These are phyloP conservation scores for Ficedula albicollis DNA, from an alignment of 2,797 vertebrate genomes.

Conservation along the genomic window DNA sequence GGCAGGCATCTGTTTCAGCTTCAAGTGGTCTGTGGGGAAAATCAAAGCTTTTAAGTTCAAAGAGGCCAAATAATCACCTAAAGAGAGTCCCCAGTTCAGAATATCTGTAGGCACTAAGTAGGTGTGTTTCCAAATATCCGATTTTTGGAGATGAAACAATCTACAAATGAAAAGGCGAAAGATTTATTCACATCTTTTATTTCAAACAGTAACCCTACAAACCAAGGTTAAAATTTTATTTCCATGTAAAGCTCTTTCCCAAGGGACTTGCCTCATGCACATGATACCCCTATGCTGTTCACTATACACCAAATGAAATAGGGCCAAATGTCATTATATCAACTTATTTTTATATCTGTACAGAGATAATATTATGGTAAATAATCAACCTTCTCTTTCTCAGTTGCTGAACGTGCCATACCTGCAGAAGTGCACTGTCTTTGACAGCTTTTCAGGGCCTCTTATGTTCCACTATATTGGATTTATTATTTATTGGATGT, in stretches of 20 bases:
- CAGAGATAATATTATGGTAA: background rate
- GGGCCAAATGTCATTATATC: background rate
- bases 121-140: background rate
- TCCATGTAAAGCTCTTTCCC: background rate
- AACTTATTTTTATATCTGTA: background rate
- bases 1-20: constrained; percentile 16
- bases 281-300: background rate
- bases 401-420: background rate
- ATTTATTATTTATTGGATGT: background rate
- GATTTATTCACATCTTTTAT: background rate
- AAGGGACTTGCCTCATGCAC: background rate
- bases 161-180: background rate
- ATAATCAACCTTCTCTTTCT: background rate
- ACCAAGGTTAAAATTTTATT: background rate
- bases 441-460: background rate
- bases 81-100: background rate
- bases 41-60: background rate
- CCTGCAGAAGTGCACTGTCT: background rate
- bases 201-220: background rate
- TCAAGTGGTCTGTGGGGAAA: background rate
- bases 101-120: background rate
- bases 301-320: background rate
- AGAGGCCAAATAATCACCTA: constrained; percentile 14
- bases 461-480: background rate
- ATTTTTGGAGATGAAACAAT: background rate